Evolutionary conservation across 2,113 vertebrate species (phyloP), one percentile per base, ranked within the genome.

Genomic region (Bambusicola thoracicus): DNA sequence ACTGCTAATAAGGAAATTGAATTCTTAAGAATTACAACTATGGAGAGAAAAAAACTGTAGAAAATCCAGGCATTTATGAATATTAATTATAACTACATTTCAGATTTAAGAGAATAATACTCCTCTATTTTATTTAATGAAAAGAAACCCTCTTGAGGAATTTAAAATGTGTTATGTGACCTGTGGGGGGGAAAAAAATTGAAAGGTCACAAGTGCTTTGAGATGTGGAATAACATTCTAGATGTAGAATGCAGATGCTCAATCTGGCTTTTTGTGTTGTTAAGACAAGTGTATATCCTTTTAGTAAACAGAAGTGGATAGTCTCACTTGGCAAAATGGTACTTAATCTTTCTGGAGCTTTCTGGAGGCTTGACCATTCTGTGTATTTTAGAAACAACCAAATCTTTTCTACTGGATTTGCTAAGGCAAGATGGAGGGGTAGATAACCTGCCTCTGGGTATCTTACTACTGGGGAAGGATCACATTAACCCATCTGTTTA

Each of bases 141-240:
- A 59, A 81, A 78, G 32, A 75, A 68, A 61, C 20, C 18, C 32
- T 13, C 88, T 73, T 13, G 59, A 40, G 59, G 65, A 48, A 43
- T 93, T 89, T 92, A 61, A 68, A 95, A 61, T 3, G 41, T 14
- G 58, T 7, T 51, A n/a, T 1, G 5, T 59, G 56, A 74, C 65
- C 86, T 88, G 40, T n/a, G 87, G 51, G 72, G 90, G 68, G 81
- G 51, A 75, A 92, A 72, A 81, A 68, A 78, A 89, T 20, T 21
- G 49, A 49, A 80, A 92, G 68, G 70, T 86, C n/a, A 56, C 19
- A 92, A 27, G 13, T 51, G 32, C 41, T 75, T 27, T 87, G 63
- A 85, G n/a, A 58, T 44, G 32, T 38, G 61, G 48, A 87, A 51
- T 29, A 87, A 12, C 3, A 22, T 73, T 85, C 29, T 59, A 46